phyloP scores from a whole-genome alignment of 2,113 vertebrate species.

The Gorilla gorilla region DNA sequence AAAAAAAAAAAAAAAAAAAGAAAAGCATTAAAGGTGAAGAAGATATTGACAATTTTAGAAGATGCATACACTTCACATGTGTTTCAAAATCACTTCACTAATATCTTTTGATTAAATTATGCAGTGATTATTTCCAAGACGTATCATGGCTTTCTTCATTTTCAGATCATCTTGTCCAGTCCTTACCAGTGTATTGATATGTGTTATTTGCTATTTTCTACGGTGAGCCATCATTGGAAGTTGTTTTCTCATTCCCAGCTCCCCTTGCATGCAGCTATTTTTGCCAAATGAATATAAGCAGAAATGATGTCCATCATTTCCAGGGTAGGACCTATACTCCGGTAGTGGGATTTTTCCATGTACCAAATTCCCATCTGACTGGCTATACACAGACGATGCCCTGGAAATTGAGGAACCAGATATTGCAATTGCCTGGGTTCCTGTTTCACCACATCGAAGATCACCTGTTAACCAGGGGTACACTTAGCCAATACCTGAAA shows the following conservation, averaged over 20 bases:
- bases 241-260: not conserved
- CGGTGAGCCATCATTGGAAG: not conserved
- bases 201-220: not conserved
- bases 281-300: not conserved
- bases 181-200: not conserved
- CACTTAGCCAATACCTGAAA: not conserved
- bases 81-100: not conserved
- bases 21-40: not conserved
- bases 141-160: not conserved
- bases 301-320: not conserved
- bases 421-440: not conserved
- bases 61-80: not conserved
- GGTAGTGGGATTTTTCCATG: not conserved
- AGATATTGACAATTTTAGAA: not conserved
- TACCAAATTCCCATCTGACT: not conserved
- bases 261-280: not conserved
- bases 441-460: not conserved
- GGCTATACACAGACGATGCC: not conserved
- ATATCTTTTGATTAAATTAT: not conserved
- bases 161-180: not conserved
- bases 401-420: not conserved
- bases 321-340: rapidly evolving
- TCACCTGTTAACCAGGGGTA: not conserved
- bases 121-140: not conserved
- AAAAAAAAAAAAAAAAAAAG: no score